phyloP scores from a whole-genome alignment of 2,888 invertebrate genomes.

The Timandra comae region DNA sequence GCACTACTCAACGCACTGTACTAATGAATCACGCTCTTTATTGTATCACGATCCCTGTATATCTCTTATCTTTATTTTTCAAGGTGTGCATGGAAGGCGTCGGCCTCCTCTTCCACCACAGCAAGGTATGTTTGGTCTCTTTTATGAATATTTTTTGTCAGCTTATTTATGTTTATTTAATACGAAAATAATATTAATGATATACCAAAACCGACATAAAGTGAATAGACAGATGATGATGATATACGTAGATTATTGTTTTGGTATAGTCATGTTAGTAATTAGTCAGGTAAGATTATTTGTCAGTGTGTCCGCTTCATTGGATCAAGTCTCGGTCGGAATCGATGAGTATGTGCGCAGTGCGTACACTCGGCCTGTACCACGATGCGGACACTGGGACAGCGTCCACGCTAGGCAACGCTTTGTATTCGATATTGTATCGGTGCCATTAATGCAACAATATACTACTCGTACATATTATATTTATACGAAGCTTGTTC shows the following conservation, averaged over 20 bases:
- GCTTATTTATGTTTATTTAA: conserved; percentile 56
- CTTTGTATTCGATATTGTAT: conserved; percentile 62
- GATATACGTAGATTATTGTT: conserved; percentile 30
- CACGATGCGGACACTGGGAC: conserved; percentile 34
- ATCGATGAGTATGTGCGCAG: conserved; percentile 37
- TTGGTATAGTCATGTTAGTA: conserved; percentile 51
- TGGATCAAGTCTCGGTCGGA: conserved; percentile 45
- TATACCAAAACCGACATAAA: conserved; percentile 46
- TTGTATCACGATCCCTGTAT: too few species aligned
- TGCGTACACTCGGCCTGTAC: conserved; percentile 32
- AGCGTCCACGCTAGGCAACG: conserved; percentile 46
- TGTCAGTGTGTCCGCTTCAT: conserved; percentile 64
- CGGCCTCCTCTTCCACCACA: conserved; percentile 98
- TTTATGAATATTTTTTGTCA: conserved; percentile 51
- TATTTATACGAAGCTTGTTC: conserved; percentile 46
- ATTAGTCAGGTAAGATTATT: conserved; percentile 54
- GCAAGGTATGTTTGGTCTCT: conserved; percentile 88
- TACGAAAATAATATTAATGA: conserved; percentile 32
- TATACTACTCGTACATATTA: conserved; percentile 35
- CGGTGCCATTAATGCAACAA: conserved; percentile 56
- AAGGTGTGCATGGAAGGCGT: conserved; percentile 99
- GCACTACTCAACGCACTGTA: conserved; percentile 1
- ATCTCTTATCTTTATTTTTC: conserved; percentile 20
- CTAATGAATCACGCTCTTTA: too few species aligned
- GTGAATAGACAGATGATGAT: too few species aligned